A percentile compares a stretch with the other conserved stretches of the same genome.
phyloP scores from a whole-genome alignment of 2,797 vertebrate species.

The Molossus molossus region DNA sequence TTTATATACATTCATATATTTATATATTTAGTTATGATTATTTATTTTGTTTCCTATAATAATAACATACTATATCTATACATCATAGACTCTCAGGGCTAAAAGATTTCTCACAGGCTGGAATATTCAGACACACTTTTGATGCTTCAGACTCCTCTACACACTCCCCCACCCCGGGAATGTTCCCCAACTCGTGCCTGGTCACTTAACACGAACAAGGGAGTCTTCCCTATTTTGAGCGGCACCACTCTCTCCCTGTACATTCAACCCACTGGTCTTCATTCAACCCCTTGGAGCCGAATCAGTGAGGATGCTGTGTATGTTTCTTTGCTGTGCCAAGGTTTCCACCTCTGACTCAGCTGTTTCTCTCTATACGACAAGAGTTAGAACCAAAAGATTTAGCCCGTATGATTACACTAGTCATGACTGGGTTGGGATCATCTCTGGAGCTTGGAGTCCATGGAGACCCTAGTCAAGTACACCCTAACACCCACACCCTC shows the following conservation, averaged over 20 bases:
- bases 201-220: neutral
- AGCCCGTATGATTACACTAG: neutral
- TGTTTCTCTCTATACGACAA: neutral
- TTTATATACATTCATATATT: neutral
- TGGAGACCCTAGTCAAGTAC: neutral
- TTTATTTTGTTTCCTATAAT: neutral
- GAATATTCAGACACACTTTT: conserved; percentile 7
- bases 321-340: neutral
- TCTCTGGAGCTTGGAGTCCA: neutral
- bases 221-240: neutral
- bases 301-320: neutral
- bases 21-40: neutral
- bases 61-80: neutral
- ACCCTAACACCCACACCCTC: neutral
- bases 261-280: neutral
- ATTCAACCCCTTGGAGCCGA: neutral
- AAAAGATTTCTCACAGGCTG: conserved; percentile 21
- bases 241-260: neutral
- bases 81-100: neutral
- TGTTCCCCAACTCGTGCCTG: neutral
- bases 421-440: neutral
- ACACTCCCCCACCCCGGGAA: accelerated
- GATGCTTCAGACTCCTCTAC: neutral
- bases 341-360: neutral
- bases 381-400: neutral